These are phyloP conservation scores for Drosophila bipectinata DNA, from an alignment of 1,140 invertebrate genomes.

Conservation along the genomic window DNA sequence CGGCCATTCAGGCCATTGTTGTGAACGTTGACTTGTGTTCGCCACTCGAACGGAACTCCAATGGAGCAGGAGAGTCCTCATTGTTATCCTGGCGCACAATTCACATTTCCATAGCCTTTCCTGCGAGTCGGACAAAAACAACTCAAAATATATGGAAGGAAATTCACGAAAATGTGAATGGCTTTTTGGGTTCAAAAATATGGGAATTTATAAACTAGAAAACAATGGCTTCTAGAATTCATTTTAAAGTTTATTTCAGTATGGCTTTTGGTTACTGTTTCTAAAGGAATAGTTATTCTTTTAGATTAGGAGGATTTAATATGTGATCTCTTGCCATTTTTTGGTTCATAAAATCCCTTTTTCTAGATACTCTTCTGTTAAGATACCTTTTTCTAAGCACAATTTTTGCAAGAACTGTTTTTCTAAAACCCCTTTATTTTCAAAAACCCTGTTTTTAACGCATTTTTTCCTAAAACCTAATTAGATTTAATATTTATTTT, in stretches of 20 bases:
- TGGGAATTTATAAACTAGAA: neutral
- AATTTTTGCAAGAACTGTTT: neutral
- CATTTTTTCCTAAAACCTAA: too few relatives aligned
- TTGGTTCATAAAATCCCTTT: neutral
- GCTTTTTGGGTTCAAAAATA: neutral
- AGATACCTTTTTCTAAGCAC: too few relatives aligned
- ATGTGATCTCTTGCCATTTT: neutral
- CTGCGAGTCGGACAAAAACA: neutral
- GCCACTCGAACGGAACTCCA: slow-evolving; percentile 29
- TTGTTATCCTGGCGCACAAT: slow-evolving; percentile 26
- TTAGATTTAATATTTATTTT: too few relatives aligned
- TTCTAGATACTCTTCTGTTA: too few relatives aligned
- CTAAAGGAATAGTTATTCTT: neutral
- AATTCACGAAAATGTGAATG: neutral
- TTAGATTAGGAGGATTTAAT: neutral
- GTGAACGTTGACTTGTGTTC: slow-evolving; percentile 6
- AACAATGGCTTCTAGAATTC: neutral
- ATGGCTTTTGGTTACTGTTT: neutral
- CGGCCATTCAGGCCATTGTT: slow-evolving; percentile 19
- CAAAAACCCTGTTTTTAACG: too few relatives aligned
- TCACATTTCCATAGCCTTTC: slow-evolving; percentile 11
- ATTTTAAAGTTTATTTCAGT: neutral
- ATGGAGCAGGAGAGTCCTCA: slow-evolving; percentile 21
- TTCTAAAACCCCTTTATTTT: neutral
- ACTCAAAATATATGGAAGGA: neutral